Conservation (phyloP, 2,888 invertebrate genomes). For the Hofmannophila pseudospretella region DNA sequence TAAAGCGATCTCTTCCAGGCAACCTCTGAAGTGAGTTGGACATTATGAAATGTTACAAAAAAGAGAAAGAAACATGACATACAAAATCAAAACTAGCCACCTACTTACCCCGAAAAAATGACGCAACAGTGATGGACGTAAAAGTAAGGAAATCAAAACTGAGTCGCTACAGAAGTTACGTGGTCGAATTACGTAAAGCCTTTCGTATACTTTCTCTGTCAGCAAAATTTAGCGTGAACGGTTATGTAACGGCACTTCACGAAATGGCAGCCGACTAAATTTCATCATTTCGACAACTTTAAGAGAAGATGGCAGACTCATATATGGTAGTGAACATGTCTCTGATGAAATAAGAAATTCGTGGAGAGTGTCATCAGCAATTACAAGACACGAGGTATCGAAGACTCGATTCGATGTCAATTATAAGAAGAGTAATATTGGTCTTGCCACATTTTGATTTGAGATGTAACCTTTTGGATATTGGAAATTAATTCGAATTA, state of each 20-base stretch:
- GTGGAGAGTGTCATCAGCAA: conserved; percentile 20
- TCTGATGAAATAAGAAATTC: conserved; percentile 60
- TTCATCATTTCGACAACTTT: conserved; percentile 64
- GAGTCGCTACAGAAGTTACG: conserved; percentile 67
- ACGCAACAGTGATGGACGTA: conserved; percentile 68
- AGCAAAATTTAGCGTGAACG: conserved; percentile 74
- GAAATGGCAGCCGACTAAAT: conserved; percentile 74
- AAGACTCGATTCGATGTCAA: too few relatives aligned
- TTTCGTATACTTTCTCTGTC: conserved; percentile 77
- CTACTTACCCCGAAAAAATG: conserved; percentile 51
- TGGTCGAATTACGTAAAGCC: conserved; percentile 67
- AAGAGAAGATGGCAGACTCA: conserved; percentile 60
- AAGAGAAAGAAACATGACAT: background rate
- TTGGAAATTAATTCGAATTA: too few relatives aligned
- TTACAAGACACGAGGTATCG: too few relatives aligned
- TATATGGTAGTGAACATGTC: conserved; percentile 45
- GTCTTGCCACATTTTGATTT: too few relatives aligned
- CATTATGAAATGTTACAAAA: too few relatives aligned
- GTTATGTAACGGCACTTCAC: conserved; percentile 54
- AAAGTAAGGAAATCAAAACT: conserved; percentile 76
- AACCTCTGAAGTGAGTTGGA: too few relatives aligned
- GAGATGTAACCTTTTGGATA: too few relatives aligned
- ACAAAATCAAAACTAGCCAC: too few relatives aligned
- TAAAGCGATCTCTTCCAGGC: too few relatives aligned
- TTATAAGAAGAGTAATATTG: too few relatives aligned